These are phyloP conservation scores for Rousettus leschenaultii DNA, from an alignment of 2,113 vertebrate genomes.

Conservation along the genomic window DNA sequence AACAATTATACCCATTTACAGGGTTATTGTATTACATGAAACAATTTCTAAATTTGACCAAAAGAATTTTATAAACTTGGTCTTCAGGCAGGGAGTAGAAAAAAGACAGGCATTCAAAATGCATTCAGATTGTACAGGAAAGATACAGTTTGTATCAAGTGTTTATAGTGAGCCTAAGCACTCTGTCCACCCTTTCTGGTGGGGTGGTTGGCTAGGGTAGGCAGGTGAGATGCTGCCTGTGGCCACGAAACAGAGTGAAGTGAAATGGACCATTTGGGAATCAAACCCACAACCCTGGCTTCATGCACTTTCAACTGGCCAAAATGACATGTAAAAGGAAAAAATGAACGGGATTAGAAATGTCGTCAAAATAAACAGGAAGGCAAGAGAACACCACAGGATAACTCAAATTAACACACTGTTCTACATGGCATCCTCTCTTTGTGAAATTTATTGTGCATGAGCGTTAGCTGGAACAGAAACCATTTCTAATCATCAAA, in stretches of 20 bases:
- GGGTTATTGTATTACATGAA: neutral
- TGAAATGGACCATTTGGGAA: neutral
- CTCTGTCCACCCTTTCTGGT: neutral
- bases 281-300: conserved; percentile 10
- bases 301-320: neutral
- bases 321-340: neutral
- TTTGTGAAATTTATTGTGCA: neutral
- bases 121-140: neutral
- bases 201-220: neutral
- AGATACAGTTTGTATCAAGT: neutral
- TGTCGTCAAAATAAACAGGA: neutral
- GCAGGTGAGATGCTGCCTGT: neutral
- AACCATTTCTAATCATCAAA: neutral
- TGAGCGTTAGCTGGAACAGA: neutral
- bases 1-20: neutral
- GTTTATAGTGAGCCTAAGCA: neutral
- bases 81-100: neutral
- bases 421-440: neutral
- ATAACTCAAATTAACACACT: neutral
- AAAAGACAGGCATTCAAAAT: neutral
- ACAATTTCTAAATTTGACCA: neutral
- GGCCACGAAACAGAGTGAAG: neutral
- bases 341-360: conserved; percentile 6
- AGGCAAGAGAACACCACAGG: neutral
- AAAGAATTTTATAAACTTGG: neutral